phyloP scores from a whole-genome alignment of 2,797 vertebrate species.

The Ciconia nigra region DNA sequence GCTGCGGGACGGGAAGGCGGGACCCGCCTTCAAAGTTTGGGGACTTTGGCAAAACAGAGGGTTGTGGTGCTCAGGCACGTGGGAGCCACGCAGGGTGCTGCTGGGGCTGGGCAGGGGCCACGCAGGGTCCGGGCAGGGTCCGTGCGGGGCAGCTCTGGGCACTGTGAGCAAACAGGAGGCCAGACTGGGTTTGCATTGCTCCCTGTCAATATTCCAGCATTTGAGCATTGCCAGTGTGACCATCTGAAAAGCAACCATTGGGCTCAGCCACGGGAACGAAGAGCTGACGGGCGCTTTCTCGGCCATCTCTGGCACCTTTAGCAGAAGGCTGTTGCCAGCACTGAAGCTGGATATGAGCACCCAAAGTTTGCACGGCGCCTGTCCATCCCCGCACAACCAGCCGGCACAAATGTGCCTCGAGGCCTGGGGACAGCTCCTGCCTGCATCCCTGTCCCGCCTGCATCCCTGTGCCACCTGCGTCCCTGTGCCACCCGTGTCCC shows the following conservation, averaged over 20 bases:
- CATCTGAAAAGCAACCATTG: accelerated
- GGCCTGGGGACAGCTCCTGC: not conserved
- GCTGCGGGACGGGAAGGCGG: too few species aligned
- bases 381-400: not conserved
- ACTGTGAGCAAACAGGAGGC: not conserved
- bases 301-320: not conserved
- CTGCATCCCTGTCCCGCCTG: not conserved
- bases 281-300: accelerated
- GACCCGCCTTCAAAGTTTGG: not conserved
- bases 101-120: not conserved
- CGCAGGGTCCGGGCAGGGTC: not conserved
- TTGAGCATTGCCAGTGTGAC: not conserved
- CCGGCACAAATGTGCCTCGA: not conserved
- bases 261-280: not conserved
- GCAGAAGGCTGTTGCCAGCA: not conserved
- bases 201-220: not conserved
- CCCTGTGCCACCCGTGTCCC: not conserved
- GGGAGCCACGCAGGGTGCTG: accelerated
- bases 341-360: not conserved
- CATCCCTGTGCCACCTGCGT: not conserved
- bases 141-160: not conserved
- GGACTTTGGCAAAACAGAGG: not conserved
- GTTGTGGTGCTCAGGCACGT: not conserved
- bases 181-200: accelerated
- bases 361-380: accelerated